Conservation (phyloP, 2,797 vertebrate genomes). For the Microcaecilia unicolor region DNA sequence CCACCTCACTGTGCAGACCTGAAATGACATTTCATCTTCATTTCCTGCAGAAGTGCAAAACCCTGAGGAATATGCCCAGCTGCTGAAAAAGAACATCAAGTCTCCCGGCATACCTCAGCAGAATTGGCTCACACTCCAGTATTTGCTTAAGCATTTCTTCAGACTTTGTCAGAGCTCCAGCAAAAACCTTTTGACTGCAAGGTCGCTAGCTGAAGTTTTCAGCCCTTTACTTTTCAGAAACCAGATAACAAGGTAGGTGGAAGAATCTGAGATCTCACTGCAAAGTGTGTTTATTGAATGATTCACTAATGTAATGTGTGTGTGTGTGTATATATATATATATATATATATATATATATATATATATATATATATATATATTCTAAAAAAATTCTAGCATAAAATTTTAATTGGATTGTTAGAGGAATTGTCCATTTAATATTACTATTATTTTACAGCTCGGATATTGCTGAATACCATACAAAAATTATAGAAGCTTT, state of each 20-base stretch:
- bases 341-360: too few species aligned
- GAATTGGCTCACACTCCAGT: constrained; percentile 89
- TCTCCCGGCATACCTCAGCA: constrained; percentile 78
- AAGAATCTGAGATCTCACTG: neutral
- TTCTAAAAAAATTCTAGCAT: neutral
- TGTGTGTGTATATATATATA: too few species aligned
- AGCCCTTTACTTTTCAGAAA: constrained; percentile 81
- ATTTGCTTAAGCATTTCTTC: constrained; percentile 84
- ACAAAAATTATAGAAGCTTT: constrained; percentile 82
- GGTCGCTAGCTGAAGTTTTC: constrained; percentile 83
- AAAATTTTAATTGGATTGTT: too few species aligned
- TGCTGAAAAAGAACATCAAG: constrained; percentile 73
- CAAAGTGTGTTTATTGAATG: too few species aligned
- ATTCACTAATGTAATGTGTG: too few species aligned
- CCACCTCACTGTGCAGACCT: too few species aligned
- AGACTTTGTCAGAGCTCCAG: constrained; percentile 74
- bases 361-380: too few species aligned
- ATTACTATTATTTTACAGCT: constrained; percentile 49
- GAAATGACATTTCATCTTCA: constrained; percentile 4
- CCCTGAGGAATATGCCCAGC: constrained; percentile 76
- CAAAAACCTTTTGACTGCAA: constrained; percentile 79
- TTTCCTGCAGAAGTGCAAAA: constrained; percentile 70
- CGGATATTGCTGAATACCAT: constrained; percentile 82
- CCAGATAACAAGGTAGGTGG: constrained; percentile 70
- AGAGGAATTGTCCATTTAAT: constrained; percentile 4